A percentile compares a stretch with the other conserved stretches of the same genome.
Conservation (phyloP, 2,113 vertebrate genomes). For the Potamarius usumacintae region DNA sequence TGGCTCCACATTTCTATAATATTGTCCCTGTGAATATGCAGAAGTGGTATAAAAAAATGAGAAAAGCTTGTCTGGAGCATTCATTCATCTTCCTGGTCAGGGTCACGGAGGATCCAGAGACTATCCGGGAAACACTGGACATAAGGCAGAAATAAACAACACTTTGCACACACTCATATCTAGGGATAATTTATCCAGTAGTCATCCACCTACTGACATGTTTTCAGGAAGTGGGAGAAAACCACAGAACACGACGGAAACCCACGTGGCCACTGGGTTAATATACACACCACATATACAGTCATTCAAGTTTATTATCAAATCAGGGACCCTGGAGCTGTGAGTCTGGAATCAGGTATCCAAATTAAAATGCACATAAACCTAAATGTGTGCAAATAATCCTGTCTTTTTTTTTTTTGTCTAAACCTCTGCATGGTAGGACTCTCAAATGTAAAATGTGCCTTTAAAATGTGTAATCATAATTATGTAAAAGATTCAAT, state of each 20-base stretch:
- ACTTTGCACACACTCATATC: not conserved
- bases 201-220: not conserved
- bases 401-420: not conserved
- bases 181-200: not conserved
- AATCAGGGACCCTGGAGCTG: not conserved
- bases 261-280: not conserved
- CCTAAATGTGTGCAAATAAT: not conserved
- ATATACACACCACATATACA: not conserved
- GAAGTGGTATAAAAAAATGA: not conserved
- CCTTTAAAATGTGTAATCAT: not conserved
- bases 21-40: not conserved
- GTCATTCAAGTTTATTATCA: not conserved
- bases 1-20: conserved; percentile 21
- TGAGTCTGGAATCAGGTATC: not conserved
- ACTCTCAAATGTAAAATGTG: not conserved
- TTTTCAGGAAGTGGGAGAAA: not conserved
- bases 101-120: not conserved
- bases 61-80: not conserved
- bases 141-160: not conserved
- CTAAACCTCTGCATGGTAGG: too few species aligned
- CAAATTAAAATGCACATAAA: not conserved
- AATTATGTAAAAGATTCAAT: not conserved
- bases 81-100: not conserved
- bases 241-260: not conserved
- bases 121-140: not conserved